Evolutionary conservation across 2,113 vertebrate genomes (phyloP), one percentile per base, ranked within the genome.

Genomic region (Lampris megalopsis): DNA sequence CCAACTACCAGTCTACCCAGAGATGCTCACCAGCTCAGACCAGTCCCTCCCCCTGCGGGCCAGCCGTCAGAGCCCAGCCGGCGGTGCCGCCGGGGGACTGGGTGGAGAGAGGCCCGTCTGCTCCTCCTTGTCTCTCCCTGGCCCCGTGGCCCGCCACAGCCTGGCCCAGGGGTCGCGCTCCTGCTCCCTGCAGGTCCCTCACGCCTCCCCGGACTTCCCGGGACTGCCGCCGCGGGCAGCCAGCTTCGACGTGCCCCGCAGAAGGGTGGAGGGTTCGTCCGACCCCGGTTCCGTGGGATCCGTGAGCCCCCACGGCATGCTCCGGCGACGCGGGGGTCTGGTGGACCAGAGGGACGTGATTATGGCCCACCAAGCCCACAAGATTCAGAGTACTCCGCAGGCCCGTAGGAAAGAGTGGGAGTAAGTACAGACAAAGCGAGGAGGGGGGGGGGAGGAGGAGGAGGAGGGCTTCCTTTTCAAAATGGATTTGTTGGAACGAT

Each of bases 341-440:
- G 96, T 98, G 37, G 97, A 98, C 64, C 97, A 98, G 92, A 95
- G 95, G 76, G 97, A 98, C 82, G 96, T 98, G 76, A 94, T 98
- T 94, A 96, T 96, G 90, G 97, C 97, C 0, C 97, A 98, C 37
- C 93, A 98, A 87, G 97, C 97, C 0, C 97, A 98, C 90, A 98
- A 98, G 94, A 97, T 97, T 90, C 97, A 97, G 91, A 97, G 97
- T 92, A 98, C 97, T 0, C 97, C 97, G 0, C 97, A 98, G 89
- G 97, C 97, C 0, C 92, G 95, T 71, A 95, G 97, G 89, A 98
- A 98, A 85, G 97, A 98, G 90, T 97, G 97, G 97, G 97, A 98
- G 97, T 98, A 88, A 98, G 97, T 98, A 95, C 67, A 68, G 87
- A 81, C 76, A 77, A 87, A 35, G 69, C 68, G 73, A 63, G 67